Percentiles rank a stretch among this genome's conserved stretches.
These are phyloP conservation scores for Acrobasis repandana DNA, from an alignment of 2,888 invertebrate species.

Conservation along the genomic window DNA sequence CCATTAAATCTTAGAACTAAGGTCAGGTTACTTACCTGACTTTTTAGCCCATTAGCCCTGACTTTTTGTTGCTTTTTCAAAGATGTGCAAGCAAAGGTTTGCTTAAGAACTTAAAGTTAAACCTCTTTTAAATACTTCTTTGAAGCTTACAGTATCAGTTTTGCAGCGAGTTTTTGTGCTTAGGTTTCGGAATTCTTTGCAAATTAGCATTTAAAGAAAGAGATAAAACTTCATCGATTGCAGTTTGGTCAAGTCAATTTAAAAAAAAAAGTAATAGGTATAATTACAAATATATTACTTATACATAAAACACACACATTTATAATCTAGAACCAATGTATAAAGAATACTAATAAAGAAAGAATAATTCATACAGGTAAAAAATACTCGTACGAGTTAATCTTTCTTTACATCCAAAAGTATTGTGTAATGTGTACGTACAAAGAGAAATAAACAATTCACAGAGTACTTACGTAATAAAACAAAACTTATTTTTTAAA, in stretches of 20 bases:
- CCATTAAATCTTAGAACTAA: background rate
- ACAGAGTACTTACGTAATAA: too few species aligned
- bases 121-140: conserved; percentile 27
- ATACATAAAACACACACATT: too few species aligned
- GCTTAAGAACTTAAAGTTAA: conserved; percentile 37
- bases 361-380: too few species aligned
- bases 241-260: conserved; percentile 48
- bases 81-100: conserved; percentile 35
- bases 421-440: too few species aligned
- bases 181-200: conserved; percentile 55
- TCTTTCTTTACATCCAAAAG: too few species aligned
- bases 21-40: background rate
- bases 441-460: too few species aligned
- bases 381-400: too few species aligned
- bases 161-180: conserved; percentile 52
- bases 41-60: background rate
- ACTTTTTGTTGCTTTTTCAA: background rate
- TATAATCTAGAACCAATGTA: too few species aligned
- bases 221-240: conserved; percentile 56
- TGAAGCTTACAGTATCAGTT: conserved; percentile 47
- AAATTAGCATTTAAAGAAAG: conserved; percentile 71
- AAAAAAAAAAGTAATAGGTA: too few species aligned
- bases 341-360: too few species aligned
- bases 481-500: too few species aligned
- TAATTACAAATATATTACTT: too few species aligned